phyloP scores from a whole-genome alignment of 2,797 vertebrate genomes.

The Muscicapa comitata region DNA sequence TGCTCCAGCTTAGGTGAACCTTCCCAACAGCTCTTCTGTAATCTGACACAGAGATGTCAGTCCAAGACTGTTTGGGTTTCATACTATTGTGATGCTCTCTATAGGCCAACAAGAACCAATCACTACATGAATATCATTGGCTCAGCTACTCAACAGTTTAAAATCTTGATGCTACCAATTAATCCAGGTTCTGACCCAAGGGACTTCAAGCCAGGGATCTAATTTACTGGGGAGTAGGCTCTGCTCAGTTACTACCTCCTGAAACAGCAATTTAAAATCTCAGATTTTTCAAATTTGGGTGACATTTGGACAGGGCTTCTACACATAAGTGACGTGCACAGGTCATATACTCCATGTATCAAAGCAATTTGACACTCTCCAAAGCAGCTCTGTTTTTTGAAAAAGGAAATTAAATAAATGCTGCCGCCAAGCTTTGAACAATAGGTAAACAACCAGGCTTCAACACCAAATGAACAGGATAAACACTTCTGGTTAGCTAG shows the following conservation, averaged over 20 bases:
- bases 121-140: fast-evolving
- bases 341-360: fast-evolving
- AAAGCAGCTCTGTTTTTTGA: background rate
- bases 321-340: background rate
- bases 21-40: background rate
- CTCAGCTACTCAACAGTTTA: background rate
- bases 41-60: background rate
- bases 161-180: background rate
- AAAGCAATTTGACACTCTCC: background rate
- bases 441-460: background rate
- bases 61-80: background rate
- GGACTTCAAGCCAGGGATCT: background rate
- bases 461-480: background rate
- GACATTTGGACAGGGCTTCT: background rate
- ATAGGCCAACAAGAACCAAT: background rate
- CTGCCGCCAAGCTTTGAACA: background rate
- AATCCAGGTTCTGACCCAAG: background rate
- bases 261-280: background rate
- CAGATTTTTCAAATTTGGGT: background rate
- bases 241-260: background rate
- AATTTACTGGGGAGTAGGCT: background rate
- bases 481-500: background rate
- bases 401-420: background rate
- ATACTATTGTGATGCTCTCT: background rate
- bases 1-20: background rate